Conservation (phyloP, 2,797 vertebrate genomes). For the Pelobates cultripes region DNA sequence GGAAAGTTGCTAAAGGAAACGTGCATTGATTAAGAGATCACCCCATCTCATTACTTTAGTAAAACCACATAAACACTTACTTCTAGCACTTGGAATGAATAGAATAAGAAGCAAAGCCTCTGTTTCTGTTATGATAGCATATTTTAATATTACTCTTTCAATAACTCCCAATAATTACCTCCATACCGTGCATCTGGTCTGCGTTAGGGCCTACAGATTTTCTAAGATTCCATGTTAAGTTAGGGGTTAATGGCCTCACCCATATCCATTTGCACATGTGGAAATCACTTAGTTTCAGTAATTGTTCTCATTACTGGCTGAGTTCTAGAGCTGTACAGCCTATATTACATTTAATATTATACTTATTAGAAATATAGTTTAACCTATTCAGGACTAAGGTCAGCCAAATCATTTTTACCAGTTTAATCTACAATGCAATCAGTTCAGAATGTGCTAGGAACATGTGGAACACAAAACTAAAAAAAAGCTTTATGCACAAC, state of each 20-base stretch:
- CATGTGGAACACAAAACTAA: too few species aligned
- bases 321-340: slow-evolving; percentile 37
- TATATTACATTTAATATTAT: slow-evolving; percentile 46
- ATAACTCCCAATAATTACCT: slow-evolving; percentile 57
- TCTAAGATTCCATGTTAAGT: slow-evolving; percentile 59
- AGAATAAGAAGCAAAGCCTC: slow-evolving; percentile 58
- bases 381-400: too few species aligned
- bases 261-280: slow-evolving; percentile 52
- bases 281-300: slow-evolving; percentile 58
- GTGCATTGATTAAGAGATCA: slow-evolving; percentile 59
- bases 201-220: slow-evolving; percentile 66
- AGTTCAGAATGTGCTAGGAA: too few species aligned
- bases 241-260: slow-evolving; percentile 61
- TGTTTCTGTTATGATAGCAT: slow-evolving; percentile 54
- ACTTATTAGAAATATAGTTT: too few species aligned
- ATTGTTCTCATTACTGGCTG: slow-evolving; percentile 53
- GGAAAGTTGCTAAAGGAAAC: too few species aligned
- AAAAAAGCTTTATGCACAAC: too few species aligned
- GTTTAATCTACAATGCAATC: too few species aligned
- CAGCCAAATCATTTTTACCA: too few species aligned
- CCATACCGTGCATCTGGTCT: slow-evolving; percentile 59
- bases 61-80: slow-evolving; percentile 57
- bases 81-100: slow-evolving; percentile 53
- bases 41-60: slow-evolving; percentile 58
- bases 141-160: slow-evolving; percentile 25